These are phyloP conservation scores for Coregonus sp. DNA, from an alignment of 2,797 vertebrate genomes.

Conservation along the genomic window DNA sequence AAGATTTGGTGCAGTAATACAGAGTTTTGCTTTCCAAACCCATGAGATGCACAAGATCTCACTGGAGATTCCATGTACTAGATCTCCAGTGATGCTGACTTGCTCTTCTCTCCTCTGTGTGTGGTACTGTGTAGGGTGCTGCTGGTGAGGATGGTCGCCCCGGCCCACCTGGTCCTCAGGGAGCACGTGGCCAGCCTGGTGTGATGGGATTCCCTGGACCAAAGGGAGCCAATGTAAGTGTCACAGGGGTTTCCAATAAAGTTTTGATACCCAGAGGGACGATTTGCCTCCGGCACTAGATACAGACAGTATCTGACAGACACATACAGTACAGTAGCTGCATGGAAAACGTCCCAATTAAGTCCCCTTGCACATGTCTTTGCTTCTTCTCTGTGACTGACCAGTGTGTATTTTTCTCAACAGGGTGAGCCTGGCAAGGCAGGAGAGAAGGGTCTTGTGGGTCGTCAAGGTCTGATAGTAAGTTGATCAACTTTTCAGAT, in stretches of 20 bases:
- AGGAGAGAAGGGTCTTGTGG: slow-evolving; percentile 92
- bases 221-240: slow-evolving; percentile 92
- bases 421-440: slow-evolving; percentile 93
- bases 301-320: not conserved
- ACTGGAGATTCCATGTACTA: not conserved
- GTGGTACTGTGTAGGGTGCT: slow-evolving; percentile 77
- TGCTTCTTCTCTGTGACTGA: not conserved
- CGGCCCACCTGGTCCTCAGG: slow-evolving; percentile 92
- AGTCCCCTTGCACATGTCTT: no score
- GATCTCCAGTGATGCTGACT: not conserved
- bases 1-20: not conserved
- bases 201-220: slow-evolving; percentile 99
- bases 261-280: not conserved
- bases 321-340: not conserved
- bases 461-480: slow-evolving; percentile 89
- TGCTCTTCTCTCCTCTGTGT: slow-evolving; percentile 8
- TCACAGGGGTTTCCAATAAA: not conserved
- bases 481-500: slow-evolving; percentile 58
- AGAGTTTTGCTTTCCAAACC: not conserved
- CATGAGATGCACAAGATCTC: no score
- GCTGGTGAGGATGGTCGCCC: slow-evolving; percentile 95
- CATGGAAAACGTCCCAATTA: no score
- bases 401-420: slow-evolving; percentile 35
- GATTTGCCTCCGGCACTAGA: not conserved
- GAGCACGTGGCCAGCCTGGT: slow-evolving; percentile 93